phyloP scores from a whole-genome alignment of 1,140 invertebrate species.

The Heliconius himera region DNA sequence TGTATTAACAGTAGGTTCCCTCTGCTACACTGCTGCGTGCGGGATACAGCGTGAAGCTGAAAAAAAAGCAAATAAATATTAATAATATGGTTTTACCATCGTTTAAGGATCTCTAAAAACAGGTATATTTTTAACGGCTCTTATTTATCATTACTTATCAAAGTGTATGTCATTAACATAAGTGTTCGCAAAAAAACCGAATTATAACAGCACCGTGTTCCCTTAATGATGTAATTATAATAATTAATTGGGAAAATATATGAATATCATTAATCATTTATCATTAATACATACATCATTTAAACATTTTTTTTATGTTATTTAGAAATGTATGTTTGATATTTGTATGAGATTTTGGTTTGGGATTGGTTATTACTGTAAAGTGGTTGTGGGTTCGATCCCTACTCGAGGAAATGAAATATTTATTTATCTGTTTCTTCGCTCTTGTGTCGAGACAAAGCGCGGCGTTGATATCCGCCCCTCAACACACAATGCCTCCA shows the following conservation, averaged over 20 bases:
- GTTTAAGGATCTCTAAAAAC: background rate
- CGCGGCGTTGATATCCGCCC: too few species aligned
- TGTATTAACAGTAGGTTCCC: too few species aligned
- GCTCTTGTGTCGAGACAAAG: too few species aligned
- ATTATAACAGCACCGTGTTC: background rate
- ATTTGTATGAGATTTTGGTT: too few species aligned
- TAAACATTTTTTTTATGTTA: background rate
- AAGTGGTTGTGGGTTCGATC: too few species aligned
- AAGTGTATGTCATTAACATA: background rate
- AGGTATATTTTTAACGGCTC: slow-evolving; percentile 1
- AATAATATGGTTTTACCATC: background rate
- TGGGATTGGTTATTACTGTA: too few species aligned
- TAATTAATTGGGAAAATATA: background rate
- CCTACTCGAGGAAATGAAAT: too few species aligned
- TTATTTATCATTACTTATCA: background rate
- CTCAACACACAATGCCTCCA: too few species aligned
- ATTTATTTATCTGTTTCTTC: too few species aligned
- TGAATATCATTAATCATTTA: background rate
- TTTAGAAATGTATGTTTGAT: background rate
- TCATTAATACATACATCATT: background rate
- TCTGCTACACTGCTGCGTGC: too few species aligned
- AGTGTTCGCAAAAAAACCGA: background rate
- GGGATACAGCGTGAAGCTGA: too few species aligned
- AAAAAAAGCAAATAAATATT: background rate
- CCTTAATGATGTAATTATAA: background rate